Percentiles rank a stretch among this genome's conserved stretches.
Conservation (phyloP, 2,113 vertebrate genomes). For the Ondatra zibethicus region DNA sequence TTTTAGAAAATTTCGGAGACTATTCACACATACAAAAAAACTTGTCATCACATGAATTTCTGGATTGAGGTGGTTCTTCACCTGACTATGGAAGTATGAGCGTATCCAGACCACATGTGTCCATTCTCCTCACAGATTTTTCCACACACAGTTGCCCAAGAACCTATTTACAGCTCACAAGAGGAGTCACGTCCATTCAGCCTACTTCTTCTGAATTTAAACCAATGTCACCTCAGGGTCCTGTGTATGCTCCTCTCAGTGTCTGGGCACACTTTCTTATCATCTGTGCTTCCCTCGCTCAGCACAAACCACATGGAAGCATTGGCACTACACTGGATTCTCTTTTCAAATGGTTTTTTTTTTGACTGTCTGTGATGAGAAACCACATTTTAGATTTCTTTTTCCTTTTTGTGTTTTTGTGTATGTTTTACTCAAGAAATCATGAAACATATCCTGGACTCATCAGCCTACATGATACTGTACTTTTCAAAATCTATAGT, state of each 20-base stretch:
- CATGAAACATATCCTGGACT: background rate
- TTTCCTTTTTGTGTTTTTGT: background rate
- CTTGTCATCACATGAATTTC: background rate
- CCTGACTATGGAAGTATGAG: background rate
- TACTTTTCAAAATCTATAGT: background rate
- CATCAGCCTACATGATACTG: background rate
- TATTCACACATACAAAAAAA: background rate
- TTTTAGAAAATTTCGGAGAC: background rate
- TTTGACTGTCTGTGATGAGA: background rate
- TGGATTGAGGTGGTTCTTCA: background rate
- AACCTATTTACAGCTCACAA: background rate
- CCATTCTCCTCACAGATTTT: background rate
- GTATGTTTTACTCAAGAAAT: background rate
- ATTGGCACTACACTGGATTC: background rate
- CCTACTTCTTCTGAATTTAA: background rate
- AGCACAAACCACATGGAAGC: background rate
- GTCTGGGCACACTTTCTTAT: background rate
- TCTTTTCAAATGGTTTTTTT: background rate
- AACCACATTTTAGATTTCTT: background rate
- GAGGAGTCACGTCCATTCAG: background rate
- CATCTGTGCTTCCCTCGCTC: background rate
- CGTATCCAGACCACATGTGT: rapidly evolving
- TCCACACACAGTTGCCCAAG: rapidly evolving
- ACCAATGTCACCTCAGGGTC: background rate
- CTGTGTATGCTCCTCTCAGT: background rate